A percentile compares a stretch with the other conserved stretches of the same genome.
These are phyloP conservation scores for Smutsia gigantea DNA, from an alignment of 2,797 vertebrate genomes.

Conservation along the genomic window DNA sequence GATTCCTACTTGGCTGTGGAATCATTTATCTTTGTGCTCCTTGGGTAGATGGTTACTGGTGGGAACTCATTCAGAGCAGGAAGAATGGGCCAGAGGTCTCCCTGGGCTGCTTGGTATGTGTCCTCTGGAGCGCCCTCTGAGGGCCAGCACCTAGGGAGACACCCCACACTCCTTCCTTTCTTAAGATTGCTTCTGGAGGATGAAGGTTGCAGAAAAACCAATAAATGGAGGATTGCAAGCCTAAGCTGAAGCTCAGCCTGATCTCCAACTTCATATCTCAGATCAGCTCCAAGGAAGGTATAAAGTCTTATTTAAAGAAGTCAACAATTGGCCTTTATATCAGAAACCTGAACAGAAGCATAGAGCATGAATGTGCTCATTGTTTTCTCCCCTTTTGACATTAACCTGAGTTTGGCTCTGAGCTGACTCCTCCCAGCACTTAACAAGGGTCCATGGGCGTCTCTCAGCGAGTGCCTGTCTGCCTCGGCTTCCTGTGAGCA, in stretches of 20 bases:
- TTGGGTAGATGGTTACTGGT: not conserved
- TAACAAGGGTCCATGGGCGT: not conserved
- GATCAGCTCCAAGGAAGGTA: not conserved
- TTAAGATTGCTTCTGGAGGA: not conserved
- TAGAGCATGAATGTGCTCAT: not conserved
- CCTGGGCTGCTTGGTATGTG: rapidly evolving
- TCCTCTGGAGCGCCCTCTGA: not conserved
- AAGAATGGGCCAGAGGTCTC: not conserved
- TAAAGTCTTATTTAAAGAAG: not conserved
- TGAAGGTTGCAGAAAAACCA: not conserved
- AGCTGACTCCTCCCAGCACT: not conserved
- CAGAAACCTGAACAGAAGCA: not conserved
- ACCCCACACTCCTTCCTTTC: no score
- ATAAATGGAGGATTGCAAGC: not conserved
- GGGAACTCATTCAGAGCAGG: not conserved
- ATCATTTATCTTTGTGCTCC: not conserved
- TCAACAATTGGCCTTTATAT: not conserved
- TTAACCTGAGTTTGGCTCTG: not conserved
- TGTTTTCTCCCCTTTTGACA: not conserved
- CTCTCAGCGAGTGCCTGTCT: not conserved
- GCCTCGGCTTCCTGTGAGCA: not conserved
- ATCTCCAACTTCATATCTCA: not conserved
- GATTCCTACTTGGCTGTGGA: not conserved
- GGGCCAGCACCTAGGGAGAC: not conserved
- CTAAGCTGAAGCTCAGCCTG: not conserved